Base-by-base conservation (phyloP, 2,797 vertebrate species). In the Sciurus vulgaris region DNA sequence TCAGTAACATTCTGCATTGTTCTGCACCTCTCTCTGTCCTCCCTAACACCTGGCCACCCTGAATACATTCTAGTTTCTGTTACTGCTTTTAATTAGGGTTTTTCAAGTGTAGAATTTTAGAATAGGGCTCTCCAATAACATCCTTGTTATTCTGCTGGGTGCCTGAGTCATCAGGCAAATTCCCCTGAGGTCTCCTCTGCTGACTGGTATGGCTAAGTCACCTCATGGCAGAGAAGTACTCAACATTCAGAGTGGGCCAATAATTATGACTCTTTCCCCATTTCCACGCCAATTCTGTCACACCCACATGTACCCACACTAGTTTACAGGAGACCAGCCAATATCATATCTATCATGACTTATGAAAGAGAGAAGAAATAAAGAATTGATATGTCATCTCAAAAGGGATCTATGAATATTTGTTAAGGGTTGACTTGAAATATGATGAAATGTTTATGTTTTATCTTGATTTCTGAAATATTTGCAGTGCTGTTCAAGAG, bases 81-180 rank as follows among this genome's bases (percentile, higher is more conserved):
- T 88, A 47, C 61, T 79, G 63, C 38, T 56, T 94, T 93, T 38
- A 38, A 4, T 85, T 95, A 77, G 33, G 22, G 74, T 65, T 74
- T 56, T 35, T 28, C 49, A 38, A 70, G 30, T 38, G 15, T 28
- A 89, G 67, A 61, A 11, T 85, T 93, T 87, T 82, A 73, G 81
- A 95, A 67, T 11, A 38, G 47, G 15, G 6, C 13, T 72, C 20
- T 35, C 76, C 79, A 51, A 44, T 81, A 69, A 77, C 41, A 88
- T 49, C 30, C 77, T 72, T 77, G 8, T 30, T 85, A 22, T 85
- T 82, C 59, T 86, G 38, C 33, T 47, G 44, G 44, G 56, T n/a
- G 30, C 49, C 91, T 92, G 74, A 89, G 74, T 86, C 93, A 73
- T 67, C n/a, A 20, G 33, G 61, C 74, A 49, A 89, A 93, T 73